Conservation (phyloP, 2,113 vertebrate genomes). For the Engystomops pustulosus region DNA sequence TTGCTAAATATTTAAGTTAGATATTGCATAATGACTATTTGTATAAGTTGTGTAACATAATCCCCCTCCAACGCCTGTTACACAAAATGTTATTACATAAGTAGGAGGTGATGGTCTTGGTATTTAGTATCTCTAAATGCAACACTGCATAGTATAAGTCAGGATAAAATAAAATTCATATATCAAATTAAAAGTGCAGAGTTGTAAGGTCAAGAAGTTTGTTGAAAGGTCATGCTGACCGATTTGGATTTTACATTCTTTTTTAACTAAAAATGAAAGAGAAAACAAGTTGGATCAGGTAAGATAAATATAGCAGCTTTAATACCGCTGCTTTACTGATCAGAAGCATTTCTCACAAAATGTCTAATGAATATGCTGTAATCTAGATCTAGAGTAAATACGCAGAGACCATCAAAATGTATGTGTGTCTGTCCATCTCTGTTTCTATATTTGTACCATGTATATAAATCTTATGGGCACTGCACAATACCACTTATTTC, state of each 20-base stretch:
- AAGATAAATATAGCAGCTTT: neutral
- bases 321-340: neutral
- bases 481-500: too few species aligned
- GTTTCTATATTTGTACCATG: too few species aligned
- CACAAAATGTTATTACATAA: too few species aligned
- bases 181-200: neutral
- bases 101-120: neutral
- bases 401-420: too few species aligned
- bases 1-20: too few species aligned
- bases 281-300: neutral
- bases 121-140: neutral
- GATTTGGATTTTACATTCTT: neutral
- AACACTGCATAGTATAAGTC: neutral
- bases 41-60: too few species aligned
- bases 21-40: too few species aligned
- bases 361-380: too few species aligned
- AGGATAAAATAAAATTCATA: neutral
- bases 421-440: too few species aligned
- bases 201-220: neutral
- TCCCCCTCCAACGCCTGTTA: too few species aligned
- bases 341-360: neutral
- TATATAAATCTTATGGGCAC: too few species aligned
- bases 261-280: neutral
- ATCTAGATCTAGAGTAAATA: too few species aligned
- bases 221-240: neutral